Conservation (phyloP, 2,113 vertebrate species). For the Cephalopterus ornatus region DNA sequence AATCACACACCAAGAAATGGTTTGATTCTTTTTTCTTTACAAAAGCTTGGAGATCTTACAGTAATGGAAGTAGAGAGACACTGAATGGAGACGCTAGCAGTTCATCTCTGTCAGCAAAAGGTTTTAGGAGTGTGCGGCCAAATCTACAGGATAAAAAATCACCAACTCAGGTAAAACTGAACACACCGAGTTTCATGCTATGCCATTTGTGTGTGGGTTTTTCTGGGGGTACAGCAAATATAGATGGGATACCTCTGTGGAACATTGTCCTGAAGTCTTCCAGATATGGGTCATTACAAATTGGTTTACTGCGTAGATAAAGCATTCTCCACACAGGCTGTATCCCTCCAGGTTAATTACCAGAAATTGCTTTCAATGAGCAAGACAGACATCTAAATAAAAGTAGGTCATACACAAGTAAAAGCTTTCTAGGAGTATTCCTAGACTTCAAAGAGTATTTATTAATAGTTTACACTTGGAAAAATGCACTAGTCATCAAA, state of each 20-base stretch:
- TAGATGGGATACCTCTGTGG: neutral
- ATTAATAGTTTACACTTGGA: neutral
- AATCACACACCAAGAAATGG: neutral
- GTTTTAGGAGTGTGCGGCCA: slow-evolving; percentile 92
- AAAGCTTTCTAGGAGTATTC: slow-evolving; percentile 2
- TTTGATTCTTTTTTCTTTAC: slow-evolving; percentile 59
- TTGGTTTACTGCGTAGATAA: neutral
- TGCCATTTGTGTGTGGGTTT: neutral
- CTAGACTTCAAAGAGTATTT: slow-evolving; percentile 3
- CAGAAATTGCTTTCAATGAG: slow-evolving; percentile 2
- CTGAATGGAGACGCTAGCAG: slow-evolving; percentile 86
- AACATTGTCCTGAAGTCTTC: neutral
- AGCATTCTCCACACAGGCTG: neutral
- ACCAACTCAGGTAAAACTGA: slow-evolving; percentile 83
- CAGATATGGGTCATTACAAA: neutral
- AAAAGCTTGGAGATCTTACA: slow-evolving; percentile 90
- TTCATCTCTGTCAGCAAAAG: slow-evolving; percentile 94
- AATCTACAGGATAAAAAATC: slow-evolving; percentile 94
- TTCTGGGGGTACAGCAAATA: neutral
- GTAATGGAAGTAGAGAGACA: slow-evolving; percentile 80
- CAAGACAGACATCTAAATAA: neutral
- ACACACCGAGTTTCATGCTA: neutral
- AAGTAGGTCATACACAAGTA: neutral
- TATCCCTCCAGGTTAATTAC: neutral
- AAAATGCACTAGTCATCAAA: neutral